Percentiles rank a stretch among this genome's conserved stretches.
Conservation (phyloP, 2,888 invertebrate genomes). For the Polia nebulosa region DNA sequence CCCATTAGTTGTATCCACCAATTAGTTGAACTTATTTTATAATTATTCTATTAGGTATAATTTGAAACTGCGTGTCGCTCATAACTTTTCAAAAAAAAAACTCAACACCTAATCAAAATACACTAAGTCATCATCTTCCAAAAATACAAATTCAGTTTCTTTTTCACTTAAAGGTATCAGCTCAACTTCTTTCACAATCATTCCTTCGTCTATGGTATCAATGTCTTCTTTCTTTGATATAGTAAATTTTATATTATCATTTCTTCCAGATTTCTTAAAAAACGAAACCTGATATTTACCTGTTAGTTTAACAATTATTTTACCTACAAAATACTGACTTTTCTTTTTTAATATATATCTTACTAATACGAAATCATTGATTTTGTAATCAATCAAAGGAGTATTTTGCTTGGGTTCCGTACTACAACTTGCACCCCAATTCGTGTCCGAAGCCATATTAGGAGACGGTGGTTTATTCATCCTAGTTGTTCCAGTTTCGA, state of each 20-base stretch:
- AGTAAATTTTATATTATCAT: slow-evolving; percentile 13
- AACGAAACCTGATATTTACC: slow-evolving; percentile 11
- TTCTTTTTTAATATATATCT: slow-evolving; percentile 6
- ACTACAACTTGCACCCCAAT: slow-evolving; percentile 15
- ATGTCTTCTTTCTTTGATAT: slow-evolving; percentile 15
- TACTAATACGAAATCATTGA: background rate
- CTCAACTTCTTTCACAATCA: slow-evolving; percentile 14
- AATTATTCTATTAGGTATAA: too few relatives aligned
- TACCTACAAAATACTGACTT: slow-evolving; percentile 15
- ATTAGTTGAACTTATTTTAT: too few relatives aligned
- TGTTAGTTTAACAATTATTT: slow-evolving; percentile 9
- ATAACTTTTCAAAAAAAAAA: too few relatives aligned
- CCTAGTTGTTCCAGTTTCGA: slow-evolving; percentile 11
- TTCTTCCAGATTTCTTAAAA: slow-evolving; percentile 14
- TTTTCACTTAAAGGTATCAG: slow-evolving; percentile 9
- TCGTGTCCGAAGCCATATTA: background rate
- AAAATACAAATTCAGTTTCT: slow-evolving; percentile 5
- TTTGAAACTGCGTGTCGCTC: too few relatives aligned
- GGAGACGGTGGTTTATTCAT: slow-evolving; percentile 7
- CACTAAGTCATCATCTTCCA: slow-evolving; percentile 1
- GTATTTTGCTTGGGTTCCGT: slow-evolving; percentile 5
- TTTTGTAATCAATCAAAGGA: too few relatives aligned
- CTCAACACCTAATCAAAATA: slow-evolving; percentile 2
- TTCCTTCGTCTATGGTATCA: slow-evolving; percentile 13
- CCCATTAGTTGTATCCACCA: too few relatives aligned